Base-by-base conservation (phyloP, 2,797 vertebrate genomes). In the Kryptopterus vitreolus region DNA sequence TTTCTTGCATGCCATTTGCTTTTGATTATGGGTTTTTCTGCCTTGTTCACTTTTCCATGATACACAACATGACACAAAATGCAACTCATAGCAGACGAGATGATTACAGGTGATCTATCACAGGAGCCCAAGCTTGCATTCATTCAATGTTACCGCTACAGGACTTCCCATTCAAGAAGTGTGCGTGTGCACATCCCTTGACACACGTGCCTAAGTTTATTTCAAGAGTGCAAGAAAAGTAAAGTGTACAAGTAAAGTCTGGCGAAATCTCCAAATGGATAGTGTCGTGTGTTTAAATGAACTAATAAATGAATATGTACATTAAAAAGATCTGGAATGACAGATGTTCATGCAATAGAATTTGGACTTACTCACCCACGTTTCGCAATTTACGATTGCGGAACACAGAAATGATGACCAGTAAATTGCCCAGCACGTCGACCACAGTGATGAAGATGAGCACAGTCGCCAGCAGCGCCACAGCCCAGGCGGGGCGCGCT, bases 331-430 rank as follows among this genome's bases (percentile, higher is more conserved):
- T 35, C 15, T 22, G 18, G 35, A 35, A 35, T 63, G 29, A 20
- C 3, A 62, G 0, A 4, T 22, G 22, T 35, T n/a, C 6, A 22
- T 10, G 10, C 18, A 20, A 18, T 63, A 11, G 18, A 11, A n/a
- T n/a, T 46, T 8, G 46, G n/a, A 24, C n/a, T n/a, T 58, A 61
- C 92, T 92, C 88, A 93, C 95, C 94, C 86, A 92, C 78, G 50
- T 94, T 93, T 80, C 91, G 86, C 61, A 94, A 92, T 85, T 93
- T 93, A 86, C 91, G 91, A 86, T 94, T 95, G 85, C 86, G 90
- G 79, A 93, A 90, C 63, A 94, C 94, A 0, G 93, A 93, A 71
- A 91, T 38, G 80, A 95, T 90, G 66, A 95, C 93, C 73, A 95
- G 85, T 22, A 93, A 82, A 86, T 91, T 95, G 68, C 93, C 94